Evolutionary conservation across 2,113 vertebrate genomes (phyloP).

Genomic region (Galeopterus variegatus): DNA sequence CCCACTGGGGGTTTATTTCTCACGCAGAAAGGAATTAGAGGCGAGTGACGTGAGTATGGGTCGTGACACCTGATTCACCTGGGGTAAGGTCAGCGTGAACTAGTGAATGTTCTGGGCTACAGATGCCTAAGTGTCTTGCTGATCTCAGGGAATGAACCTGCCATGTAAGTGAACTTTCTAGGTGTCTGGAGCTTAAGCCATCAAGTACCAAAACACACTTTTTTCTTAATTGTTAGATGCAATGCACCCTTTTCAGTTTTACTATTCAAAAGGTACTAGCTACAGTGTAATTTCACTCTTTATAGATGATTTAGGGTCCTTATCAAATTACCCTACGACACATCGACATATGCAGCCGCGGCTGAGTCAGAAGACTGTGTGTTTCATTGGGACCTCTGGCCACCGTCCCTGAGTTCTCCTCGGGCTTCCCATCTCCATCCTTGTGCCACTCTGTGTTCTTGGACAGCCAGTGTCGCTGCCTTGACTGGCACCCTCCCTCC

Average conservation of each 20-base stretch:
- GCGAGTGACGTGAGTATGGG: background rate
- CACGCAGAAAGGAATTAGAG: background rate
- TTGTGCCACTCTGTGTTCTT: accelerated
- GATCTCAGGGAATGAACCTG: background rate
- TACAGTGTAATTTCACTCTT: background rate
- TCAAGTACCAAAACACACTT: background rate
- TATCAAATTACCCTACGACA: accelerated
- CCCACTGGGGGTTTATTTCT: too few relatives aligned
- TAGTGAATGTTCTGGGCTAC: background rate
- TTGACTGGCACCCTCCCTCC: background rate
- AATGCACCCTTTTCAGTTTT: background rate
- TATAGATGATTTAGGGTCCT: background rate
- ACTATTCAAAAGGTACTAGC: background rate
- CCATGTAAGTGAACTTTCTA: background rate
- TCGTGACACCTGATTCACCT: too few relatives aligned
- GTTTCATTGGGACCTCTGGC: background rate
- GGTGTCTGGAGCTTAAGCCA: background rate
- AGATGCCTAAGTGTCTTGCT: background rate
- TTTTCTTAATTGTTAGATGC: background rate
- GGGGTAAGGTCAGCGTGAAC: background rate
- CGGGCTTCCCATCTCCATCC: too few relatives aligned
- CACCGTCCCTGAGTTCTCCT: too few relatives aligned
- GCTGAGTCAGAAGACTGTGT: background rate
- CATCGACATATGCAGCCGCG: accelerated
- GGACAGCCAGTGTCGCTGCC: accelerated